Conservation (phyloP, 2,888 invertebrate species). For the Labia minor region DNA sequence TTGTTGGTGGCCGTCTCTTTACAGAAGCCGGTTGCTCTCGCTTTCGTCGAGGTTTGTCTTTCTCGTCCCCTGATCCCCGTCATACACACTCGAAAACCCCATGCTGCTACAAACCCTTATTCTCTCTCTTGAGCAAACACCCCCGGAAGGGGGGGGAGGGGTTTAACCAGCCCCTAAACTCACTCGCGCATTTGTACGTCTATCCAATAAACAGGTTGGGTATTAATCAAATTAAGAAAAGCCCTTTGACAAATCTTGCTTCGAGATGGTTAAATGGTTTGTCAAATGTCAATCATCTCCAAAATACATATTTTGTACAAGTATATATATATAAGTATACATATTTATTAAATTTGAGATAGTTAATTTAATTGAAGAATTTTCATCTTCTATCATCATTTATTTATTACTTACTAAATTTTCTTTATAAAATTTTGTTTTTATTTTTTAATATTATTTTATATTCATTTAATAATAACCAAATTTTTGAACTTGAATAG, state of each 20-base stretch:
- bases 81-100: not conserved
- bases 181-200: not conserved
- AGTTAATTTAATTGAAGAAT: too few relatives aligned
- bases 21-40: not conserved
- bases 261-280: slow-evolving; percentile 5
- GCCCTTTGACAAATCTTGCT: not conserved
- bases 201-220: not conserved
- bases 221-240: slow-evolving; percentile 5
- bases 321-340: too few relatives aligned
- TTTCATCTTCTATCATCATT: too few relatives aligned
- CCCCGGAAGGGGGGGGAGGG: not conserved
- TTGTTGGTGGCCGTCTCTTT: too few relatives aligned
- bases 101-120: not conserved
- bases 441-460: too few relatives aligned
- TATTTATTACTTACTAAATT: too few relatives aligned
- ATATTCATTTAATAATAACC: too few relatives aligned
- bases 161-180: too few relatives aligned
- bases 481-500: too few relatives aligned
- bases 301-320: too few relatives aligned
- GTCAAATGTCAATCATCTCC: not conserved
- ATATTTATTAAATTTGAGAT: too few relatives aligned
- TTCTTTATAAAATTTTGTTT: too few relatives aligned
- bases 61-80: not conserved
- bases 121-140: not conserved
- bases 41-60: not conserved